Base-by-base conservation (phyloP, 2,888 invertebrate species). In the Zhuqinia jingwanae region DNA sequence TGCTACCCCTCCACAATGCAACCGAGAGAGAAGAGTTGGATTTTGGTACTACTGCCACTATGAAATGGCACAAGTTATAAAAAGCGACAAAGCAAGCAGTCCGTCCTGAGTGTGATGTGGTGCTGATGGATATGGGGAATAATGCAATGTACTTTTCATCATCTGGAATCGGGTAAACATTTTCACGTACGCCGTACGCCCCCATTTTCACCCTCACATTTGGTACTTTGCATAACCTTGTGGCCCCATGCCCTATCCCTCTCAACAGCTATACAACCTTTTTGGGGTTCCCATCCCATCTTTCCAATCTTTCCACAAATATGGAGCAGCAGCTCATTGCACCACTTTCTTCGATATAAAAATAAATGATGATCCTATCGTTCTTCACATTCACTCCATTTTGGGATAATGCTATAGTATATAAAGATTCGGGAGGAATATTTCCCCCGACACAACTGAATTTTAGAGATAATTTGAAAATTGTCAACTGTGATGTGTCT, bases 401-500 rank as follows among this genome's bases (percentile, higher is more conserved):
- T n/a, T 22, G 70, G 27, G 47, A 36, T n/a, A 45, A 45, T 3
- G 8, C 8, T 6, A 3, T 36, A 6, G 36, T 3, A 36, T 36
- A 6, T 8, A 8, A 36, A 3, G 8, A 36, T 36, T 8, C 8
- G 8, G 36, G 8, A 36, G 8, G 36, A 3, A 36, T 36, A 30
- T 53, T 53, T 53, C 75, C 75, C 75, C 27, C 36, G 36, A 25
- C 22, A 17, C 20, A 47, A 42, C 87, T 87, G 87, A 82, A 87
- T 78, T 87, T 78, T n/a, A 36, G 79, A 87, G 87, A 87, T 87
- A 87, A 87, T 87, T 87, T 83, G 73, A 79, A 84, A 87, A 84
- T 87, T 80, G 79, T 80, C 76, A 27, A 50, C 47, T 56, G 50
- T 17, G 53, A 63, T 82, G 60, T 56, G 42, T 65, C 56, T 20